Base-by-base conservation (phyloP, 2,797 vertebrate genomes). In the Remorina albescens region DNA sequence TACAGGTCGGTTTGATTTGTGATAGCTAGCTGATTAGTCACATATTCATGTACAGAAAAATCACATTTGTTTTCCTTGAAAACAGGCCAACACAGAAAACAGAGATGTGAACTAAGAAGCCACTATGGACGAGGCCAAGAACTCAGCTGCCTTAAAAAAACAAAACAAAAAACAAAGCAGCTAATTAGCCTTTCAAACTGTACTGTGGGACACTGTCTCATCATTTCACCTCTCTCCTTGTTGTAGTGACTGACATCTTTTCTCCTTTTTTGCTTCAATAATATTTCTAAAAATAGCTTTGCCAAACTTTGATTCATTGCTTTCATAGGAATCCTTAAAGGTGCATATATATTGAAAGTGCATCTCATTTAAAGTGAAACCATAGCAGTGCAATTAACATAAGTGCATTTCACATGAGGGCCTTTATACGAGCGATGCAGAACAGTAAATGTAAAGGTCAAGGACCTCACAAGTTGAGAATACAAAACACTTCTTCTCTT, bases 1-100 rank as follows among this genome's bases (percentile, higher is more conserved):
- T 3, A 83, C 78, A 66, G 67, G 55, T 71, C 67, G 71, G 78
- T 67, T 80, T 82, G 65, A 81, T 82, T 75, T 76, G 78, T 67
- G 75, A 66, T 59, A 76, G 50, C 55, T 68, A 66, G 41, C 46
- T 85, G 72, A 81, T 79, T 77, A 81, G 70, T 80, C 53, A 68
- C 15, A 28, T 65, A 74, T 49, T 64, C 61, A 54, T 78, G 66
- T 78, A 60, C 83, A 69, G 67, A 67, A 72, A 77, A 75, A 84
- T 82, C 25, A 28, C 36, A 70, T 76, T 72, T 59, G 77, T 69
- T 81, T 82, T 87, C 73, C 21, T 65, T 84, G 82, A 70, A 72
- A 80, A 78, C 47, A 60, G 61, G 71, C 70, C 83, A 86, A 69
- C 70, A 57, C 47, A 74, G n/a, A 32, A 78, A 55, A 82, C 55